Conservation (phyloP, 2,888 invertebrate species). For the Odontothrips loti region DNA sequence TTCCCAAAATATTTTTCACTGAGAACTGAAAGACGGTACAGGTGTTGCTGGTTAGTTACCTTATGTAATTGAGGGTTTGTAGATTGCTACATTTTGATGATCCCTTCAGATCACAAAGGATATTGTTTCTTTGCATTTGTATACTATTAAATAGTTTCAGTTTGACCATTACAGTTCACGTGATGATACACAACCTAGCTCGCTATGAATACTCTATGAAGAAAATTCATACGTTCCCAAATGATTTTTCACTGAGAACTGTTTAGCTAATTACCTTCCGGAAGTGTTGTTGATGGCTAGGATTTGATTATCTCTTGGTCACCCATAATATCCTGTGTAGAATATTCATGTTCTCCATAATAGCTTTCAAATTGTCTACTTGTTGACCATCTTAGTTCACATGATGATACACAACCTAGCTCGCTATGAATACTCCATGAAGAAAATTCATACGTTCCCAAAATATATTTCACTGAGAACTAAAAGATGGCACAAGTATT, state of each 20-base stretch:
- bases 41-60: background rate
- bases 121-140: no score
- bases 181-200: background rate
- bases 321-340: background rate
- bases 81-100: no score
- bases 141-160: no score
- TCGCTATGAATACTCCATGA: background rate
- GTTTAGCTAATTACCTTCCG: background rate
- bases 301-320: no score
- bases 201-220: background rate
- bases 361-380: no score
- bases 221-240: background rate
- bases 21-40: background rate
- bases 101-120: no score
- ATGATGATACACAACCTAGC: background rate
- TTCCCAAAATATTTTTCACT: background rate
- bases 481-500: no score
- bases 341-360: background rate
- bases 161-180: no score
- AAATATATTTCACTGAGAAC: background rate
- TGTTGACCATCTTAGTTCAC: background rate
- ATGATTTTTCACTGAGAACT: background rate
- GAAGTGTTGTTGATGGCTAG: background rate
- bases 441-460: conserved; percentile 25
- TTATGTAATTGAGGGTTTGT: background rate